Evolutionary conservation across 1,140 invertebrate genomes (phyloP).

Genomic region (Bombus waltoni): DNA sequence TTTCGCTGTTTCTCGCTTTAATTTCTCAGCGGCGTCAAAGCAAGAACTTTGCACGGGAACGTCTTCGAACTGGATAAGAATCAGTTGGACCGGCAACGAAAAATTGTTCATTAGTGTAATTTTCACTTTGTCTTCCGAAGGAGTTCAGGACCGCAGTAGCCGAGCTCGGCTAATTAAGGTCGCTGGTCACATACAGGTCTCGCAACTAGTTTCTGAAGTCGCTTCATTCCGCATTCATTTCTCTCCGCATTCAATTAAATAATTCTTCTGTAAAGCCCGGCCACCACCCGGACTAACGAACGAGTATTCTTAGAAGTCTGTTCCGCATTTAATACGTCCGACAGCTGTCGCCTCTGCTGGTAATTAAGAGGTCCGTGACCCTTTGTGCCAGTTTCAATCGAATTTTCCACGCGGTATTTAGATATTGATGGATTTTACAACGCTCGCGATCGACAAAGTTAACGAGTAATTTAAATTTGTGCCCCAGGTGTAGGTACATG

Average conservation of each 20-base stretch:
- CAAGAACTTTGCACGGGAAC: neutral
- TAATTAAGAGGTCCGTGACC: neutral
- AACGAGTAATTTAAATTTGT: neutral
- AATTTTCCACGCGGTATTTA: neutral
- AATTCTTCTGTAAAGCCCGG: conserved; percentile 50
- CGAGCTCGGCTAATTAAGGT: conserved; percentile 29
- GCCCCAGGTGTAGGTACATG: fast-evolving
- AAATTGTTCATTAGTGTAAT: conserved; percentile 41
- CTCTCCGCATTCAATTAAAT: conserved; percentile 47
- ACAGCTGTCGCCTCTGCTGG: neutral
- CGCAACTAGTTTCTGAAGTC: conserved; percentile 32
- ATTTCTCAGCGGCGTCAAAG: neutral
- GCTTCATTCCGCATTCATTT: conserved; percentile 50
- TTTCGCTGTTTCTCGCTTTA: neutral
- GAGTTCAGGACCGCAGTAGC: too few relatives aligned
- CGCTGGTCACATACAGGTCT: conserved; percentile 39
- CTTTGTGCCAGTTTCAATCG: neutral
- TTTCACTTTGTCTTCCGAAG: conserved; percentile 15
- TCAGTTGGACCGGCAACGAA: neutral
- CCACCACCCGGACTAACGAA: conserved; percentile 25
- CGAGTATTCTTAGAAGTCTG: conserved; percentile 30
- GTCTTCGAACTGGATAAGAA: neutral
- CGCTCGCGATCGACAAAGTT: neutral
- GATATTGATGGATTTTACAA: neutral
- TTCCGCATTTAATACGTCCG: conserved; percentile 59